These are phyloP conservation scores for Strix uralensis DNA, from an alignment of 2,113 vertebrate species.

Conservation along the genomic window DNA sequence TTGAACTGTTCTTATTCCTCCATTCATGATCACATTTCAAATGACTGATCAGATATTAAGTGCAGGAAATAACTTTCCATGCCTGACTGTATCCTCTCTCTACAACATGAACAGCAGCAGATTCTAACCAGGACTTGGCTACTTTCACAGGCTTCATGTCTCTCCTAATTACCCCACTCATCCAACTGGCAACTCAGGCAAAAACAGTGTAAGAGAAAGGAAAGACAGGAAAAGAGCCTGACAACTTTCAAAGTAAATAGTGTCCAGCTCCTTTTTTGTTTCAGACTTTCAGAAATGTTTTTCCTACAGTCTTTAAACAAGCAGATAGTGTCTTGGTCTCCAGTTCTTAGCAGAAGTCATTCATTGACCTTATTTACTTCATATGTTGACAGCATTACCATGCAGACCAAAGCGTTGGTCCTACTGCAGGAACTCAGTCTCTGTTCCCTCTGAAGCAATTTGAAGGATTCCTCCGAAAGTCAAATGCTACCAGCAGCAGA, in stretches of 20 bases:
- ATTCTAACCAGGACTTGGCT: background rate
- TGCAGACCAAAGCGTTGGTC: background rate
- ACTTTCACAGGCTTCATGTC: background rate
- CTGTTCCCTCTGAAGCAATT: background rate
- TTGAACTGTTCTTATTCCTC: background rate
- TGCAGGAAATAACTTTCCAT: constrained; percentile 34
- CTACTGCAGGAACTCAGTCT: background rate
- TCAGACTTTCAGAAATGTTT: background rate
- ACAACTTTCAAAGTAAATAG: background rate
- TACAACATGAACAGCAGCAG: background rate
- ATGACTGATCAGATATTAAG: constrained; percentile 25
- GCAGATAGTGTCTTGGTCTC: background rate
- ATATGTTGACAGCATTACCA: background rate
- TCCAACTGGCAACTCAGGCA: background rate
- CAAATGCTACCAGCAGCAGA: background rate
- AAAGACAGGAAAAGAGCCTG: background rate
- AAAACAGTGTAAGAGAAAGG: background rate
- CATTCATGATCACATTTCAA: background rate
- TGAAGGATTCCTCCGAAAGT: background rate
- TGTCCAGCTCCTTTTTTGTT: background rate
- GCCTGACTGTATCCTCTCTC: background rate
- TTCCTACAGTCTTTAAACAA: background rate
- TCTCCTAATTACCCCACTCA: background rate
- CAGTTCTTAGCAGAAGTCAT: background rate
- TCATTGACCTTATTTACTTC: background rate